A percentile compares a stretch with the other conserved stretches of the same genome.
phyloP scores from a whole-genome alignment of 2,888 invertebrate genomes.

The Epistrophe eligans region DNA sequence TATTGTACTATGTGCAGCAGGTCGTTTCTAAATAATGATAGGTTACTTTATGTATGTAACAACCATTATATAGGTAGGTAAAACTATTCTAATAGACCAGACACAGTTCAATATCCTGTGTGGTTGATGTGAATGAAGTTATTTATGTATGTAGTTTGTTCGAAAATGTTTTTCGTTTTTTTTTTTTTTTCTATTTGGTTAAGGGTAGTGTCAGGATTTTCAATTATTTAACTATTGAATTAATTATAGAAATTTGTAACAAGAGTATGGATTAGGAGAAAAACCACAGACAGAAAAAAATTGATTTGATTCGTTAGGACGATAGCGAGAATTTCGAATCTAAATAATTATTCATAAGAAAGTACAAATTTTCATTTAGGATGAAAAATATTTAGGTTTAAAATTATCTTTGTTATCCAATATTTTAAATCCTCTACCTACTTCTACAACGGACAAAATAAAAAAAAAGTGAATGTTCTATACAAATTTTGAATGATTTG shows the following conservation, averaged over 20 bases:
- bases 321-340: too few relatives aligned
- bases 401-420: too few relatives aligned
- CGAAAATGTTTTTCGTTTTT: neutral
- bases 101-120: slow-evolving; percentile 32
- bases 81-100: slow-evolving; percentile 14
- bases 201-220: neutral
- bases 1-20: neutral
- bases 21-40: slow-evolving; percentile 16
- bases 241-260: slow-evolving; percentile 9
- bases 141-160: neutral
- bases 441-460: too few relatives aligned
- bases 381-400: too few relatives aligned
- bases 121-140: neutral
- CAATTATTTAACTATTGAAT: neutral
- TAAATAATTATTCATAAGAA: too few relatives aligned
- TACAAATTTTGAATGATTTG: too few relatives aligned
- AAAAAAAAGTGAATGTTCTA: too few relatives aligned
- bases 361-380: too few relatives aligned
- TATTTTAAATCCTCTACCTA: too few relatives aligned
- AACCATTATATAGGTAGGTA: neutral
- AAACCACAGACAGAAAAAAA: neutral
- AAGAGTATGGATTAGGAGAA: neutral
- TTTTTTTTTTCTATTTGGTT: neutral
- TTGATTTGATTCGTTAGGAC: too few relatives aligned
- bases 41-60: neutral